Conservation (phyloP, 2,797 vertebrate species). For the Orientallactaga sibirica region DNA sequence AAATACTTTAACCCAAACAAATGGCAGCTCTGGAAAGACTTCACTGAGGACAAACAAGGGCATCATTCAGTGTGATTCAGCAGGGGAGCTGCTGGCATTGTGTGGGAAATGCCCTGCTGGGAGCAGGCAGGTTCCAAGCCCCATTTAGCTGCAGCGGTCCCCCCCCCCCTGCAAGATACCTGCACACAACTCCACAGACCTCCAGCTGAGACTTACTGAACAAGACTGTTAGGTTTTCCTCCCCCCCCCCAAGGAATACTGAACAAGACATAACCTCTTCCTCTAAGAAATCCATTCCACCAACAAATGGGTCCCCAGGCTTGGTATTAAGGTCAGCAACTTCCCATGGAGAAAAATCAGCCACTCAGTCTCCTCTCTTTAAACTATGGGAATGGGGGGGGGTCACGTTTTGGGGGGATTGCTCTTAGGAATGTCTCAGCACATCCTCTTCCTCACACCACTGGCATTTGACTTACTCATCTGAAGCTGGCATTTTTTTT, state of each 20-base stretch:
- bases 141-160: background rate
- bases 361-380: background rate
- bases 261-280: background rate
- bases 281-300: background rate
- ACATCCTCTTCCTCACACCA: rapidly evolving
- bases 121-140: too few species aligned
- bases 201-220: background rate
- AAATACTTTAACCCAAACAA: constrained; percentile 55
- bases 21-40: background rate
- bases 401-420: too few species aligned
- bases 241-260: background rate
- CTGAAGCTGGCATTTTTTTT: background rate
- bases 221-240: background rate
- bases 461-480: too few species aligned
- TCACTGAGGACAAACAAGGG: background rate
- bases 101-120: background rate
- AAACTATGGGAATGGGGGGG: too few species aligned
- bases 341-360: background rate
- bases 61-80: background rate
- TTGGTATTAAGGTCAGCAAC: rapidly evolving
- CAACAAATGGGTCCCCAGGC: background rate
- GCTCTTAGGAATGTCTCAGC: too few species aligned
- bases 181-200: background rate
- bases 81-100: background rate
- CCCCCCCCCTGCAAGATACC: background rate